Percentiles rank a stretch among this genome's conserved stretches.
Evolutionary conservation across 2,888 invertebrate species (phyloP).

Genomic region (Adineta ricciae): DNA sequence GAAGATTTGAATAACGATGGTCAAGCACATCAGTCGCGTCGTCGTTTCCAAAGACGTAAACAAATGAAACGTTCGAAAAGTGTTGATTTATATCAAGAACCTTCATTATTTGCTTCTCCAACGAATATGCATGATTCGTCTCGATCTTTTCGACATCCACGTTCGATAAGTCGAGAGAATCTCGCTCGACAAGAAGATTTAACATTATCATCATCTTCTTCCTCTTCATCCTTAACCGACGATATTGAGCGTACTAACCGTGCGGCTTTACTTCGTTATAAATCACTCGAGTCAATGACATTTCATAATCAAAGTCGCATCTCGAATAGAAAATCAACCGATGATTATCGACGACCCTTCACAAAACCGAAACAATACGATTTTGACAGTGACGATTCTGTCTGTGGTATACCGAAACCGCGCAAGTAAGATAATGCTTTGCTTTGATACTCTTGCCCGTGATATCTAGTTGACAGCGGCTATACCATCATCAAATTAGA

Average conservation of each 20-base stretch:
- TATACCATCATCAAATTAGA: no score
- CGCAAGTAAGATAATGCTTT: background rate
- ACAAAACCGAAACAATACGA: background rate
- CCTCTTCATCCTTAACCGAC: background rate
- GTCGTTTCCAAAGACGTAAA: slow-evolving; percentile 13
- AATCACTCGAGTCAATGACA: slow-evolving; percentile 2
- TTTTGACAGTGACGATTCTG: slow-evolving; percentile 33
- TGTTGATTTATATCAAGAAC: background rate
- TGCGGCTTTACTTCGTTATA: background rate
- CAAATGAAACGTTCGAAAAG: slow-evolving; percentile 19
- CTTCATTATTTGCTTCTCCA: background rate
- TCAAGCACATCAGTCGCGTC: background rate
- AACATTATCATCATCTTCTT: background rate
- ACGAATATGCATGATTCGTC: background rate
- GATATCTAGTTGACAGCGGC: slow-evolving; percentile 18
- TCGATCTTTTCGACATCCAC: background rate
- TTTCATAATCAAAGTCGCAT: background rate
- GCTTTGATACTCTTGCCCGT: no score
- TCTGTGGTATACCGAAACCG: slow-evolving; percentile 34
- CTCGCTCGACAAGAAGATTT: background rate
- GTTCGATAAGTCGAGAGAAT: background rate
- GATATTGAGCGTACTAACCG: background rate
- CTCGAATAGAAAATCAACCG: background rate
- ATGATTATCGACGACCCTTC: background rate
- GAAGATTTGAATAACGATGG: background rate